Base-by-base conservation (phyloP, 1,140 invertebrate species). In the Globodera rostochiensis region DNA sequence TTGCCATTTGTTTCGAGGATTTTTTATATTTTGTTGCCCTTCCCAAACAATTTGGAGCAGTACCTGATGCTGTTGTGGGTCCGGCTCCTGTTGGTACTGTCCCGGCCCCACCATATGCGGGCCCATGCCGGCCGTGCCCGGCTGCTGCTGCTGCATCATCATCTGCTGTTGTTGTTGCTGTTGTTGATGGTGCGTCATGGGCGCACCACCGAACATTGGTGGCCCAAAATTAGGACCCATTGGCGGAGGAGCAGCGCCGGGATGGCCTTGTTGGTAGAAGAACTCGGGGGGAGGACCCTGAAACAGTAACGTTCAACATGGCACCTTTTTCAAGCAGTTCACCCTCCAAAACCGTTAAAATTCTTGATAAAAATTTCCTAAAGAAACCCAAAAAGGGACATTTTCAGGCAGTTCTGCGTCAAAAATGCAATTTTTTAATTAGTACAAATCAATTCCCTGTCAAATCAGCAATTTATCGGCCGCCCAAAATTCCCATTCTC, bases 201-300 rank as follows among this genome's bases (percentile, higher is more conserved):
- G 76, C 3, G 21, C 76, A 66, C 70, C 76, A 13, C 76, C 76
- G 46, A 46, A 78, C 60, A 78, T 78, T 78, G 76, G 76, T 8
- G 64, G 57, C 25, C 46, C 21, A 53, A 67, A 78, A 78, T 69
- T 78, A 60, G 50, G 76, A 60, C 57, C 57, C 57, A 60, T 15
- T 15, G 57, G 57, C 57, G 57, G 57, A 5, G 45, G 3, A 25
- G 75, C 45, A 57, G n/a, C 64, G 15, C 53, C 66, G 73, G 46
- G 79, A 74, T 60, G 76, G 49, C 76, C 76, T 78, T 81, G 80
- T 15, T 81, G 80, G 50, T 81, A 81, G 47, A 81, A 79, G 49
- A 21, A 81, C 0, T 81, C 80, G 49, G 67, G 74, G 0, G 69
- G 79, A 36, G 80, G 80, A 0, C 76, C 76, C 76, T 78, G 6